Conservation (phyloP, 2,888 invertebrate species). For the Limnephilus marmoratus region DNA sequence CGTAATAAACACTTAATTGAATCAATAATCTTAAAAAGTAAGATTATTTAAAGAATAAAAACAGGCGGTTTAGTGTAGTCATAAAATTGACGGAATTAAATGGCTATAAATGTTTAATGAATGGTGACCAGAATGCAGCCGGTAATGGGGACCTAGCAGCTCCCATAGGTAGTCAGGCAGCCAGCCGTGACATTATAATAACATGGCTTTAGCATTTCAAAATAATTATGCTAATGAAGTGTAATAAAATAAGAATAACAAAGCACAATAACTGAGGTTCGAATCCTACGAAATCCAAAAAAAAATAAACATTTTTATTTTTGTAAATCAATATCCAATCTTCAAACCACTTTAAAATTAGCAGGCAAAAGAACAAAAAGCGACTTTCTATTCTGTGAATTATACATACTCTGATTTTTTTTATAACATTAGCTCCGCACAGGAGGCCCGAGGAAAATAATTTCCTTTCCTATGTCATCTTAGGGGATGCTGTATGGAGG, state of each 20-base stretch:
- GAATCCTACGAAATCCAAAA: too few species aligned
- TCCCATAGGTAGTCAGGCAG: not conserved
- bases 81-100: slow-evolving; percentile 37
- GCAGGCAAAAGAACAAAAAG: too few species aligned
- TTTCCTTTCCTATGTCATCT: too few species aligned
- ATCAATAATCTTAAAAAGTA: slow-evolving; percentile 31
- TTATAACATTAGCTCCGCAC: too few species aligned
- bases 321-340: too few species aligned
- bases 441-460: too few species aligned
- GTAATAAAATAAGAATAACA: slow-evolving; percentile 2
- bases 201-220: not conserved
- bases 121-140: slow-evolving; percentile 17
- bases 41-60: not conserved
- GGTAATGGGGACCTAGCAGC: not conserved
- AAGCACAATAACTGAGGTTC: not conserved
- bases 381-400: too few species aligned
- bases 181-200: slow-evolving; percentile 15
- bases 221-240: slow-evolving; percentile 12
- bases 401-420: too few species aligned
- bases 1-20: slow-evolving; percentile 11
- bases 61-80: slow-evolving; percentile 20
- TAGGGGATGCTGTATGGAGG: too few species aligned
- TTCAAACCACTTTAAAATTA: too few species aligned
- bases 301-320: too few species aligned
- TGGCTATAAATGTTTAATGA: slow-evolving; percentile 16